Conservation (phyloP, 35 echinoderm and acorn worm genomes). For the Lytechinus pictus region DNA sequence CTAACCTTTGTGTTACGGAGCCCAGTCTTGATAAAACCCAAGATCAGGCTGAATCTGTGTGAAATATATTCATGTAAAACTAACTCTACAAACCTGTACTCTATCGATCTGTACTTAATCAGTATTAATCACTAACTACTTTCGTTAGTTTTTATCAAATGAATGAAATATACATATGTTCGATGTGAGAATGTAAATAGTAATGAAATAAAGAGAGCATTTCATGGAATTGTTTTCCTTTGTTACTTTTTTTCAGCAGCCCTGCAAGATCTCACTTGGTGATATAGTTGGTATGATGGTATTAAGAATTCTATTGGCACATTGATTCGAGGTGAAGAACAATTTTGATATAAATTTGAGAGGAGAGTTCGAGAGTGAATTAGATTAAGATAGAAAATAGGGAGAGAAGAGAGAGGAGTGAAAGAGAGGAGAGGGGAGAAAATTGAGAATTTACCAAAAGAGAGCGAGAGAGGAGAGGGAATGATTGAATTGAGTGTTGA, state of each 20-base stretch:
- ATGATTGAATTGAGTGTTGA: too few species aligned
- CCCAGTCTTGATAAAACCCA: too few species aligned
- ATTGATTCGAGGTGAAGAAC: neutral
- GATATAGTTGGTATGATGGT: neutral
- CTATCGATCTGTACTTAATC: neutral
- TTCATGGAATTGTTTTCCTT: neutral
- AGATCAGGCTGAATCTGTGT: neutral
- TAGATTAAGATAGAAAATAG: neutral
- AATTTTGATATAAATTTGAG: neutral
- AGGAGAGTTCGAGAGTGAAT: neutral
- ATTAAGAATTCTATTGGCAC: neutral
- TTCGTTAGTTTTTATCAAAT: neutral
- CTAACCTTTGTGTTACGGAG: too few species aligned
- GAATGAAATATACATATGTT: neutral
- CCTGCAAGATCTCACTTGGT: neutral
- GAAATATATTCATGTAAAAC: neutral
- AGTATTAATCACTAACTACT: neutral
- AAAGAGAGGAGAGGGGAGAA: too few species aligned
- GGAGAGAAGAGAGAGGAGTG: too few species aligned
- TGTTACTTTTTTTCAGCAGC: neutral
- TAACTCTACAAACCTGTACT: neutral
- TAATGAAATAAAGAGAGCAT: neutral
- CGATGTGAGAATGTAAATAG: slow-evolving; percentile 20
- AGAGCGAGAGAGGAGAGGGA: too few species aligned
- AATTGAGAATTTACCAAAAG: too few species aligned